Evolutionary conservation across 2,888 invertebrate genomes (phyloP).

Genomic region (Microctonus hyperodae): DNA sequence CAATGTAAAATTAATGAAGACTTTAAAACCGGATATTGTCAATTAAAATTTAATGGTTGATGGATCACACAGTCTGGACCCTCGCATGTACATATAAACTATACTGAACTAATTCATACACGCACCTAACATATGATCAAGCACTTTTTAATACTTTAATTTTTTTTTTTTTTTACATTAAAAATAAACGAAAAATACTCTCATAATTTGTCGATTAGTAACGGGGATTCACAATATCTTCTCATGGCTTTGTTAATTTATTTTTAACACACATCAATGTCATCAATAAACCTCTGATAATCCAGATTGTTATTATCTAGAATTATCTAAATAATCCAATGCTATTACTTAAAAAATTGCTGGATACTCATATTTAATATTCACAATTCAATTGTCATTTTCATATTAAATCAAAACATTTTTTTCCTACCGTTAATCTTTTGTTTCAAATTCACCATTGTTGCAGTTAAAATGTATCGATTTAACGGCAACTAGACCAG

Average conservation of each 20-base stretch:
- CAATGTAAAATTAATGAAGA: conserved; percentile 23
- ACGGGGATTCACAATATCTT: not conserved
- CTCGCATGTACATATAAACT: conserved; percentile 10
- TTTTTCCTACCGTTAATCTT: not conserved
- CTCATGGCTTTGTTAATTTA: not conserved
- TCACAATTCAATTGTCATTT: too few relatives aligned
- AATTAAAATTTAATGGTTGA: conserved; percentile 51
- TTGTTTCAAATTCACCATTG: not conserved
- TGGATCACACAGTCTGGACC: conserved; percentile 35
- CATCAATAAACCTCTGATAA: conserved; percentile 35
- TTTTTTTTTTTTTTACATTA: too few relatives aligned
- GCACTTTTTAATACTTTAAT: not conserved
- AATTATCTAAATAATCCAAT: conserved; percentile 31
- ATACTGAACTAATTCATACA: conserved; percentile 24
- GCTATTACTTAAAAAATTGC: not conserved
- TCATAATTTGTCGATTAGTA: not conserved
- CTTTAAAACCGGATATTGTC: conserved; percentile 47
- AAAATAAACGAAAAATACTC: too few relatives aligned
- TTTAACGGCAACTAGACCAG: conserved; percentile 6
- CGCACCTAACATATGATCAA: not conserved
- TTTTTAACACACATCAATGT: conserved; percentile 4
- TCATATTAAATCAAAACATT: too few relatives aligned
- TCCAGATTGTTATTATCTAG: conserved; percentile 35
- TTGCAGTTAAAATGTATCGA: conserved; percentile 4
- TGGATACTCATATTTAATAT: too few relatives aligned